A percentile compares a stretch with the other conserved stretches of the same genome.
phyloP scores from a whole-genome alignment of 2,888 invertebrate species.

The Drosophila neutralis region DNA sequence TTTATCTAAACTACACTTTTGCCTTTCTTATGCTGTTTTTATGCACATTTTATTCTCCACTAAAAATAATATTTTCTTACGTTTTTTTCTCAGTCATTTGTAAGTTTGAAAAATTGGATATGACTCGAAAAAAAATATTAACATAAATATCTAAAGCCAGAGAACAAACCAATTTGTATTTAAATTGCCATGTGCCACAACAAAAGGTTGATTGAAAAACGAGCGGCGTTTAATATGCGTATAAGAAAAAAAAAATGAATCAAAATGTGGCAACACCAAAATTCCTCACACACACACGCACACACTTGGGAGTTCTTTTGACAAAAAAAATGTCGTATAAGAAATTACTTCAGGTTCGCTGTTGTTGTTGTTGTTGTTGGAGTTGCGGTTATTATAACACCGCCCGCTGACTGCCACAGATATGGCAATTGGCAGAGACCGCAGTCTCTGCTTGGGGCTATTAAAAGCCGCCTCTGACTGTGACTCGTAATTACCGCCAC shows the following conservation, averaged over 20 bases:
- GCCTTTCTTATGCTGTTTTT: background rate
- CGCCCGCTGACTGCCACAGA: constrained; percentile 61
- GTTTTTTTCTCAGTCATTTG: background rate
- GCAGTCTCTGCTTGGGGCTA: constrained; percentile 22
- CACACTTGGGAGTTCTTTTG: constrained; percentile 57
- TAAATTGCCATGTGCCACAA: constrained; percentile 46
- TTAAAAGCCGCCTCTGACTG: constrained; percentile 38
- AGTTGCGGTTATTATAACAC: constrained; percentile 65
- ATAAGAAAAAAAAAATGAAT: constrained; percentile 14
- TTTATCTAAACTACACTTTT: background rate
- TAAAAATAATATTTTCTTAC: background rate
- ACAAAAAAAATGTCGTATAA: constrained; percentile 57
- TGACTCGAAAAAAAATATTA: background rate
- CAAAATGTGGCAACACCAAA: constrained; percentile 63
- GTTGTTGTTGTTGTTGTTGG: constrained; percentile 11
- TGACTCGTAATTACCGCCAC: constrained; percentile 62
- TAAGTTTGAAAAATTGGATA: background rate
- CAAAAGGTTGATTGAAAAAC: constrained; percentile 65
- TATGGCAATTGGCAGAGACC: constrained; percentile 58
- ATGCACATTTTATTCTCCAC: background rate
- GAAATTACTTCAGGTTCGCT: constrained; percentile 57
- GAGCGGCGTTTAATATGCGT: constrained; percentile 61
- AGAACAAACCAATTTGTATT: constrained; percentile 31
- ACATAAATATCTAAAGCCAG: constrained; percentile 12
- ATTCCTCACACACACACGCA: constrained; percentile 50